Conservation (phyloP, 2,888 invertebrate species). For the Xanthorhoe spadicearia region DNA sequence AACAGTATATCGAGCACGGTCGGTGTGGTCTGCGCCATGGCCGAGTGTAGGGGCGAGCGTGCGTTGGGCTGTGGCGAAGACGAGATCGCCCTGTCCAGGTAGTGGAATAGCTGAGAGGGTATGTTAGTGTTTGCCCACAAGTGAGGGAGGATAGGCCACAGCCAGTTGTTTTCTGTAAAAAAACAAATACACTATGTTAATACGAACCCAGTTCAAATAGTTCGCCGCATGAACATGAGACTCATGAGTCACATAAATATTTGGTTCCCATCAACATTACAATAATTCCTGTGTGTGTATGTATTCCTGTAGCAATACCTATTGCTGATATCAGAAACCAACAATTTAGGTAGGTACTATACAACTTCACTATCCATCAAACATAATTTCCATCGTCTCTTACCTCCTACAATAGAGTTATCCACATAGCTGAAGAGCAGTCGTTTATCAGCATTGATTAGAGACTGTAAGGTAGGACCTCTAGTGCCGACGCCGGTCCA, state of each 20-base stretch:
- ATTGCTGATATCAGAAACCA: too few relatives aligned
- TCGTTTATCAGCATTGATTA: conserved; percentile 76
- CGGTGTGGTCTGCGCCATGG: conserved; percentile 91
- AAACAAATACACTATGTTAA: background rate
- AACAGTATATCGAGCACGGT: conserved; percentile 86
- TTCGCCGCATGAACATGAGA: too few relatives aligned
- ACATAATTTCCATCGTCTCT: conserved; percentile 41
- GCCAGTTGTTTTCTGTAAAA: conserved; percentile 83
- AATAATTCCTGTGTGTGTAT: too few relatives aligned
- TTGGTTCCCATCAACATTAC: too few relatives aligned
- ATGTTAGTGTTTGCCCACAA: conserved; percentile 86
- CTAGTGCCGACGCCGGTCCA: conserved; percentile 67
- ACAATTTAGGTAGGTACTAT: too few relatives aligned
- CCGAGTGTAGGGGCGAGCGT: conserved; percentile 84
- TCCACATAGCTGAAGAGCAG: conserved; percentile 85
- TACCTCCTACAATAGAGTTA: conserved; percentile 71
- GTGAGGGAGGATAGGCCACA: conserved; percentile 87
- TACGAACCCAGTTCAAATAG: too few relatives aligned
- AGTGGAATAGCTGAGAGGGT: conserved; percentile 66
- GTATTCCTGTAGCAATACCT: too few relatives aligned
- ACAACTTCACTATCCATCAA: background rate
- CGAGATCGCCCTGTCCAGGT: conserved; percentile 71
- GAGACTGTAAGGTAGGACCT: conserved; percentile 77
- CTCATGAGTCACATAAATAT: too few relatives aligned
- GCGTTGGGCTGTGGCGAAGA: conserved; percentile 70